Evolutionary conservation across 2,888 invertebrate species (phyloP).

Genomic region (Epirrita christyi): DNA sequence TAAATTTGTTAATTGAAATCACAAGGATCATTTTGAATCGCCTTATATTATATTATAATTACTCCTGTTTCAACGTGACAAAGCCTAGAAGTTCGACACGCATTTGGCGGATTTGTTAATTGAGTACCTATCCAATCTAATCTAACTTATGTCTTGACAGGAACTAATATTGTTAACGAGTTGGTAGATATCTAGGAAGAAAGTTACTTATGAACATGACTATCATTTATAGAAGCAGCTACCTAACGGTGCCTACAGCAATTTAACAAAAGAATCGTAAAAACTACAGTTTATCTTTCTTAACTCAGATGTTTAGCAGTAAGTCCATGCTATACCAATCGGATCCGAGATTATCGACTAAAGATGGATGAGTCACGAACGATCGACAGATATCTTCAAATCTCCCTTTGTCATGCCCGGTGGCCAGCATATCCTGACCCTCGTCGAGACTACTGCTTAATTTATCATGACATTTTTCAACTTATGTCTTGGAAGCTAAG

Average conservation of each 20-base stretch:
- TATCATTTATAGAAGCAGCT: conserved; percentile 7
- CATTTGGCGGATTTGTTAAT: too few relatives aligned
- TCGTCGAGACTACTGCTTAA: conserved; percentile 17
- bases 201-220: too few relatives aligned
- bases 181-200: not conserved
- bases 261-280: conserved; percentile 18
- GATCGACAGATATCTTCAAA: conserved; percentile 69
- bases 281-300: conserved; percentile 18
- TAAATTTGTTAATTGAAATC: too few relatives aligned
- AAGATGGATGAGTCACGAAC: conserved; percentile 75
- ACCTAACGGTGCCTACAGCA: conserved; percentile 8
- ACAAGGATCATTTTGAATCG: too few relatives aligned
- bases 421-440: conserved; percentile 30
- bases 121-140: too few relatives aligned
- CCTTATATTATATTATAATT: too few relatives aligned
- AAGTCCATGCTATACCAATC: conserved; percentile 36
- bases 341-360: conserved; percentile 63
- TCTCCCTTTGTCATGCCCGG: conserved; percentile 73
- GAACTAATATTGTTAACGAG: not conserved
- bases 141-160: too few relatives aligned
- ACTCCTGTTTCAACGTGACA: too few relatives aligned
- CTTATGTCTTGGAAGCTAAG: conserved; percentile 30
- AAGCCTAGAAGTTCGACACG: too few relatives aligned
- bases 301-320: conserved; percentile 22
- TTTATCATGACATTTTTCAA: conserved; percentile 26